These are phyloP conservation scores for Habroteleia sp. DNA, from an alignment of 2,888 invertebrate genomes.

Conservation along the genomic window DNA sequence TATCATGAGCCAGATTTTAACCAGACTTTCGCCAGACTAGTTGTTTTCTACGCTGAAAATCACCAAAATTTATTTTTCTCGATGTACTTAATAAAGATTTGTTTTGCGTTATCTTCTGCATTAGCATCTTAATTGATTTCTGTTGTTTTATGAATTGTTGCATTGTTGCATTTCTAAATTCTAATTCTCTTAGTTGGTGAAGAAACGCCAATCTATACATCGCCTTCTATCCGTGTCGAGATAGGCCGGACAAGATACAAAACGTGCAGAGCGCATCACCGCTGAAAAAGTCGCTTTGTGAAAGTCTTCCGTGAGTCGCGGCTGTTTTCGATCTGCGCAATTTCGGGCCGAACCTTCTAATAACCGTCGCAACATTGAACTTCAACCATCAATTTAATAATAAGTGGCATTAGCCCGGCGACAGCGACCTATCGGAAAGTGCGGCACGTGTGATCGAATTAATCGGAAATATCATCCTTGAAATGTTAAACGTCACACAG, in stretches of 20 bases:
- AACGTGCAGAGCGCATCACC: conserved; percentile 44
- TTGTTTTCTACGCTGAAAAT: too few relatives aligned
- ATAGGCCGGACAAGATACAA: conserved; percentile 56
- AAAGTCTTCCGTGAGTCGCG: conserved; percentile 45
- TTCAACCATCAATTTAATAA: conserved; percentile 11
- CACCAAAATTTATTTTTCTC: too few relatives aligned
- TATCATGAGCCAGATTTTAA: too few relatives aligned
- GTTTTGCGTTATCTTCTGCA: not conserved
- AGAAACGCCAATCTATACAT: conserved; percentile 38
- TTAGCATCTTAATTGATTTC: conserved; percentile 41
- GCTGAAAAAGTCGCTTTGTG: conserved; percentile 47
- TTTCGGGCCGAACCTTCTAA: conserved; percentile 15
- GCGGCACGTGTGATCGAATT: not conserved
- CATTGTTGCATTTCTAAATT: conserved; percentile 41
- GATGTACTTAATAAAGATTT: too few relatives aligned
- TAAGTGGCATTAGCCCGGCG: conserved; percentile 6
- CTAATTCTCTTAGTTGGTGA: conserved; percentile 36
- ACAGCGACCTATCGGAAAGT: conserved; percentile 4
- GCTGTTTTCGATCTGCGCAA: conserved; percentile 17
- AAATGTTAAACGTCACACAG: conserved; percentile 34
- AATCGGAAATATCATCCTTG: conserved; percentile 17
- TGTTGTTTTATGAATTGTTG: conserved; percentile 28
- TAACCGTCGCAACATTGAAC: conserved; percentile 20
- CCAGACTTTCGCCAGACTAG: too few relatives aligned
- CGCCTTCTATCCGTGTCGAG: conserved; percentile 57